Evolutionary conservation across 1,140 invertebrate genomes (phyloP), one percentile per base, ranked within the genome.

Genomic region (Ephestia elutella): DNA sequence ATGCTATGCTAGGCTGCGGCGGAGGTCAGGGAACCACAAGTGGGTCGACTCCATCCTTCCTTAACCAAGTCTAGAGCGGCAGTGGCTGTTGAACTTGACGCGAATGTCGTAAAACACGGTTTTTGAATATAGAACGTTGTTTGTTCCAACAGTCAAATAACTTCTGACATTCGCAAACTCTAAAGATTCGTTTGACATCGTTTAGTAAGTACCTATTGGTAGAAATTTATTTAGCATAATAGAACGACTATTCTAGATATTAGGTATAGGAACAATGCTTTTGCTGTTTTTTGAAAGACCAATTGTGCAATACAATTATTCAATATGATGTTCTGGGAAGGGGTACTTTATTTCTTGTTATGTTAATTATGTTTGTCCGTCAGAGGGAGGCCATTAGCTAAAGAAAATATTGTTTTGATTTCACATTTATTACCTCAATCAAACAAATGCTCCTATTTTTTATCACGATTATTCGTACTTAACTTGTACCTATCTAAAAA

Each of bases 21-120:
- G 72, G 82, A 83, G 84, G 84, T 87, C 84, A 86, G 75, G 80
- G 84, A 87, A 87, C 85, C 77, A 75, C 82, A 87, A 87, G 79
- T 87, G 71, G 85, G 85, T 85, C 85, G 85, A 67, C 79, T 80
- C 69, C 82, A 85, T 86, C 82, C 85, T 86, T 86, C 77, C 73
- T 68, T 63, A 63, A 65, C 77, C 73, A 66, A 70, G 75, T 77
- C 79, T 77, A 73, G 66, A 68, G 67, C 68, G 70, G 63, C 61
- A 71, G 59, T 67, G 65, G 63, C 56, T 66, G 75, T 78, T 87
- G 82, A 87, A 87, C 85, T 86, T 87, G 82, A 77, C 74, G 73
- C 64, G 64, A 65, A 74, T 68, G 64, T 71, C 63, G 66, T 62
- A 72, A 83, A 87, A 82, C 84, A 85, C 78, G 80, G 82, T 87